Base-by-base conservation (phyloP, 2,888 invertebrate genomes). In the Himalopsyche kuldschensis region DNA sequence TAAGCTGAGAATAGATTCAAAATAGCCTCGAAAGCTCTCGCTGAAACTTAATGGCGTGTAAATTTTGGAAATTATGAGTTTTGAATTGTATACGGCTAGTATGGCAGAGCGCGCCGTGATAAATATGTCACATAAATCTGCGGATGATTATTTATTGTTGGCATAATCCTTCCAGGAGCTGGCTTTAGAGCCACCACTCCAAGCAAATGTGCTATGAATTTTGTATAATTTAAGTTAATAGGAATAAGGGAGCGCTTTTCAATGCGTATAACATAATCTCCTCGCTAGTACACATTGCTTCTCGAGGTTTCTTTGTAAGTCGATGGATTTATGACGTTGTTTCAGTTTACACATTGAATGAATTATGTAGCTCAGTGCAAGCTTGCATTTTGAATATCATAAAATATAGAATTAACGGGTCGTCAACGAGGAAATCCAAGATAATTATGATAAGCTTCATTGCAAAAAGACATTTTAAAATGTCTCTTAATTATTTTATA, bases 91-190 rank as follows among this genome's bases (percentile, higher is more conserved):
- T 69, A 80, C 69, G 84, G 82, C 63, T 81, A 69, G 47, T 32
- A 48, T 79, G 63, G 55, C 81, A 55, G 48, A 48, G 55, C n/a
- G 76, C 32, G 55, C 79, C 63, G 82, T 85, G 85, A 85, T 85
- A 84, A 85, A 85, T 82, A 84, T 80, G 82, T 79, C 85, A 75
- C 85, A 85, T 85, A 85, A 85, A 85, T 85, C 85, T 84, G 82
- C 76, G 82, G 82, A 84, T 82, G 84, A 85, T 85, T 83, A 85
- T 85, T 85, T 85, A 85, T 85, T 46, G 85, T 79, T 55, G 47
- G 77, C 80, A 46, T 35, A 83, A 83, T 83, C 85, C 85, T 48
- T 63, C 32, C 31, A 30, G 30, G 27, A 55, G 55, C 55, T 55
- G 55, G 55, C n/a, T 55, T 55, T 55, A 55, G 55, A n/a, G 35